Evolutionary conservation across 2,888 invertebrate genomes (phyloP).

Genomic region (Agonopterix subpropinquella): DNA sequence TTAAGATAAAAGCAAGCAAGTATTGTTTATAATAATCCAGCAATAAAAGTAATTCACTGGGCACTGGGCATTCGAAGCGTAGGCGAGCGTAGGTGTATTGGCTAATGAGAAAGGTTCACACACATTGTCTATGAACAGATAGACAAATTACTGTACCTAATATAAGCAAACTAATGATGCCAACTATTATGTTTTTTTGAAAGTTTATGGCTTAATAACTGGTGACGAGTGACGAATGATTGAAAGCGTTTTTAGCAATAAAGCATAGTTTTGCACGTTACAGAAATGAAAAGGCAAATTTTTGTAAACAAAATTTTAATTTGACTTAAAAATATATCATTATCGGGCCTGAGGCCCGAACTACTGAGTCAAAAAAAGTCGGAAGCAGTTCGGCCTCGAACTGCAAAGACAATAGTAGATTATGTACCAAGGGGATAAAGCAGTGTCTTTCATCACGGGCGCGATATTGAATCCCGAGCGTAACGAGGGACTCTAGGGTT

Average conservation of each 20-base stretch:
- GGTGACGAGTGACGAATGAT: neutral
- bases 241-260: neutral
- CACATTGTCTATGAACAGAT: constrained; percentile 23
- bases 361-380: too few species aligned
- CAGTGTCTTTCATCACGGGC: too few species aligned
- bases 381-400: too few species aligned
- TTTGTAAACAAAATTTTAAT: too few species aligned
- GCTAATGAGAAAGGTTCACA: constrained; percentile 45
- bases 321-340: too few species aligned
- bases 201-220: neutral
- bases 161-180: neutral
- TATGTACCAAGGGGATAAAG: too few species aligned
- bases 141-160: neutral
- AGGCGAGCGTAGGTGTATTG: constrained; percentile 32
- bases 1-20: neutral
- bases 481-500: too few species aligned
- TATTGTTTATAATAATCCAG: constrained; percentile 1
- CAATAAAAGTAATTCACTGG: neutral
- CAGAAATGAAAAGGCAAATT: too few species aligned
- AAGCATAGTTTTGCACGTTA: too few species aligned
- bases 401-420: too few species aligned
- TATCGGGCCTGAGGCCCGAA: too few species aligned
- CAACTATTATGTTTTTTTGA: neutral
- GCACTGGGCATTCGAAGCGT: constrained; percentile 19
- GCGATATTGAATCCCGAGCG: too few species aligned